Evolutionary conservation across 1,140 invertebrate species (phyloP).

Genomic region (Drosophila arawakana): DNA sequence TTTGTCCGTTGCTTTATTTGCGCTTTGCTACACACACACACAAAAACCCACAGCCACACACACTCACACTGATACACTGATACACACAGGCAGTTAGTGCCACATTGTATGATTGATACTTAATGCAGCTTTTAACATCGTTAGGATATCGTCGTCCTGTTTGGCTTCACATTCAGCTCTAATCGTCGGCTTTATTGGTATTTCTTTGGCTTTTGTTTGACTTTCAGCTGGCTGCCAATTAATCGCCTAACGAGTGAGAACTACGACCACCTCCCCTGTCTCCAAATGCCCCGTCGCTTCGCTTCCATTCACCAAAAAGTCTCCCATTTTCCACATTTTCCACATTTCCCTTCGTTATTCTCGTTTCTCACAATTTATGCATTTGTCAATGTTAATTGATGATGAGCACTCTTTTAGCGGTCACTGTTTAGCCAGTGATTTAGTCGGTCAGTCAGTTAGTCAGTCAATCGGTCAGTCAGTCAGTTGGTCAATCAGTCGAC

Average conservation of each 20-base stretch:
- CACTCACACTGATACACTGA: conserved; percentile 3
- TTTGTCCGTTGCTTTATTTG: conserved; percentile 55
- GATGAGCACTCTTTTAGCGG: conserved; percentile 67
- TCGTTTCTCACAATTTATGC: conserved; percentile 37
- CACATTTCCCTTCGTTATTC: not conserved
- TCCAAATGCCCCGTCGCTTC: not conserved
- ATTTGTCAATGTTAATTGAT: conserved; percentile 78
- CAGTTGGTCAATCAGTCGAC: conserved; percentile 21
- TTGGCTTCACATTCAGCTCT: conserved; percentile 34
- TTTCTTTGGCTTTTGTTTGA: conserved; percentile 76
- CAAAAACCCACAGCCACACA: not conserved
- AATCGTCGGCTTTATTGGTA: conserved; percentile 73
- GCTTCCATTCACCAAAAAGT: not conserved
- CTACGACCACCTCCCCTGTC: not conserved
- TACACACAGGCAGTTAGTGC: not conserved
- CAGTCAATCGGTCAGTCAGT: conserved; percentile 25
- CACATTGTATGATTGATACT: conserved; percentile 76
- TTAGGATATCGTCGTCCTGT: conserved; percentile 67
- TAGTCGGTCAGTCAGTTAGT: conserved; percentile 10
- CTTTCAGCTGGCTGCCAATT: conserved; percentile 67
- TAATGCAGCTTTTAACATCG: conserved; percentile 78
- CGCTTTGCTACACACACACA: conserved; percentile 43
- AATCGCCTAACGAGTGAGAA: conserved; percentile 53
- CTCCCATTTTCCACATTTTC: not conserved
- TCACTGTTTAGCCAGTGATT: conserved; percentile 40